These are phyloP conservation scores for Brachyptera risi DNA, from an alignment of 2,888 invertebrate genomes.

Conservation along the genomic window DNA sequence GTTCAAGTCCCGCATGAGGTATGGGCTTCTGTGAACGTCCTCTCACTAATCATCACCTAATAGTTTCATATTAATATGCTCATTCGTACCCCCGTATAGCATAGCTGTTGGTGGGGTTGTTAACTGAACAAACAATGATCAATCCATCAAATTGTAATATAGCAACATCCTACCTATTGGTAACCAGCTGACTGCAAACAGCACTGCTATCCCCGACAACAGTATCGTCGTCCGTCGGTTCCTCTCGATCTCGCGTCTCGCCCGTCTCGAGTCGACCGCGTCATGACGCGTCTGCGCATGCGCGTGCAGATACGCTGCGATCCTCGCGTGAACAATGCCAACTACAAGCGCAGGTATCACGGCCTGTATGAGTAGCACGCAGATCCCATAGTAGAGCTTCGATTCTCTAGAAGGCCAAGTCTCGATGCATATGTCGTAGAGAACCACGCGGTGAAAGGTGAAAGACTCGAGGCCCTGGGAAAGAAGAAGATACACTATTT, in stretches of 20 bases:
- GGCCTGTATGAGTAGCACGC: slow-evolving; percentile 32
- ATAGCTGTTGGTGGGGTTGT: no score
- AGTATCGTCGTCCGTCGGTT: slow-evolving; percentile 43
- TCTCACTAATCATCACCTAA: no score
- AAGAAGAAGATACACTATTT: slow-evolving; percentile 15
- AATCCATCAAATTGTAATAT: no score
- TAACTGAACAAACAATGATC: no score
- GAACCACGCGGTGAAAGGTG: slow-evolving; percentile 38
- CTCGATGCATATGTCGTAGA: slow-evolving; percentile 44
- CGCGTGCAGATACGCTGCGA: slow-evolving; percentile 32
- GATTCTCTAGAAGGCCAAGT: slow-evolving; percentile 41
- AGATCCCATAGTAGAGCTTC: slow-evolving; percentile 32
- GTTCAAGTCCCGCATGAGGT: no score
- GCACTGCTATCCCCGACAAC: slow-evolving; percentile 43
- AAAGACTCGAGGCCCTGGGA: slow-evolving; percentile 39
- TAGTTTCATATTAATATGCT: no score
- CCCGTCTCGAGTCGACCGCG: slow-evolving; percentile 27
- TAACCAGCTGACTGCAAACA: slow-evolving; percentile 55
- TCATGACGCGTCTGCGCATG: slow-evolving; percentile 28
- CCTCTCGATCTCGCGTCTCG: slow-evolving; percentile 37
- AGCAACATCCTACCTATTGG: slow-evolving; percentile 45
- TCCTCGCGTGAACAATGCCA: slow-evolving; percentile 36
- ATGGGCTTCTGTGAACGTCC: no score
- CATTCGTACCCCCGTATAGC: no score
- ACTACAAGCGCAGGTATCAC: slow-evolving; percentile 35